These are phyloP conservation scores for Caenorhabditis uteleia DNA, from an alignment of 2,888 invertebrate species.

Conservation along the genomic window DNA sequence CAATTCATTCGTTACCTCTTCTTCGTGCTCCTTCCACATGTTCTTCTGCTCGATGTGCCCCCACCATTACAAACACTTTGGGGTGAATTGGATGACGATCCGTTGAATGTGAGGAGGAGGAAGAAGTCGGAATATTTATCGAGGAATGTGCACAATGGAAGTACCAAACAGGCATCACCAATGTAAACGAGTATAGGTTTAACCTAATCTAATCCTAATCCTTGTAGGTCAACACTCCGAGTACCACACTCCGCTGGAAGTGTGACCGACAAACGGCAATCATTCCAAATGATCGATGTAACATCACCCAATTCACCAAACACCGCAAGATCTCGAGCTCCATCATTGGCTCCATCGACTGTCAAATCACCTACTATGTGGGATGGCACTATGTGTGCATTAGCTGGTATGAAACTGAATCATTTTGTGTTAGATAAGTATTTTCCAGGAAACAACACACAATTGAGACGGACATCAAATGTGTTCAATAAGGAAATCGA, in stretches of 20 bases:
- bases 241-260: constrained; percentile 26
- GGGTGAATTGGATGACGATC: constrained; percentile 61
- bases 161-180: constrained; percentile 27
- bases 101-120: constrained; percentile 29
- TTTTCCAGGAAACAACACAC: constrained; percentile 28
- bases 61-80: constrained; percentile 58
- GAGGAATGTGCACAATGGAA: constrained; percentile 13
- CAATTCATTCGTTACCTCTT: constrained; percentile 56
- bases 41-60: constrained; percentile 58
- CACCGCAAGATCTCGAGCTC: constrained; percentile 30
- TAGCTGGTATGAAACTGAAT: constrained; percentile 31
- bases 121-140: constrained; percentile 23
- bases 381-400: constrained; percentile 52
- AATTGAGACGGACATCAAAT: constrained; percentile 42
- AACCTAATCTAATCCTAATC: background rate
- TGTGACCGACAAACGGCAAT: constrained; percentile 31
- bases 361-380: constrained; percentile 40
- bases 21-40: constrained; percentile 49
- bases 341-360: constrained; percentile 34
- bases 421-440: background rate
- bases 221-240: constrained; percentile 41
- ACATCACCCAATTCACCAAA: constrained; percentile 54
- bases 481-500: constrained; percentile 50
- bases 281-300: constrained; percentile 61
- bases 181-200: constrained; percentile 2